Percentiles rank a stretch among this genome's conserved stretches.
Conservation (phyloP, 2,888 invertebrate species). For the Andrena bucephala region DNA sequence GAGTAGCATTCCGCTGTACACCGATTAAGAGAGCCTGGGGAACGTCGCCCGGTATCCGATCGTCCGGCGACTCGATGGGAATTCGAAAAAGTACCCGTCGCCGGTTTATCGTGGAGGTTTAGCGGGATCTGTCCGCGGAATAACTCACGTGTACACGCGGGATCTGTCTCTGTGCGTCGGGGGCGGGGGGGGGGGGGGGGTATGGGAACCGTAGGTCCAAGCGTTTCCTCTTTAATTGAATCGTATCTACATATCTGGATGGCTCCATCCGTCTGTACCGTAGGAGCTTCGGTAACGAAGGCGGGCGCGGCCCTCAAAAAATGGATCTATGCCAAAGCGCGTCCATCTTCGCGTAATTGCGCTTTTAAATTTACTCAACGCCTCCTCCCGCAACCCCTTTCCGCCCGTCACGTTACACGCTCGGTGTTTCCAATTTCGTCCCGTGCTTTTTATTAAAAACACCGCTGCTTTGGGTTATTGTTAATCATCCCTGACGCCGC, state of each 20-base stretch:
- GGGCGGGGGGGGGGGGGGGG: not conserved
- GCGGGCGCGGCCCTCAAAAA: conserved; percentile 35
- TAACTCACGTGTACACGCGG: conserved; percentile 60
- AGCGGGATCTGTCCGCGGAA: conserved; percentile 59
- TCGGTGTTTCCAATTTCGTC: conserved; percentile 40
- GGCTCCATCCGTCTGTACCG: conserved; percentile 51
- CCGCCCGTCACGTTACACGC: conserved; percentile 10
- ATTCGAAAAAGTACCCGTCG: conserved; percentile 61
- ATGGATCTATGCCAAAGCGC: conserved; percentile 52
- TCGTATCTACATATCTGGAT: conserved; percentile 60
- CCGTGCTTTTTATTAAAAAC: conserved; percentile 44
- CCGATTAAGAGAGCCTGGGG: conserved; percentile 63
- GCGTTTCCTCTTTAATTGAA: conserved; percentile 60
- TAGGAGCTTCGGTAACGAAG: conserved; percentile 52
- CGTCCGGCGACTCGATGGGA: conserved; percentile 58
- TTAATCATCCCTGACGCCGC: conserved; percentile 24
- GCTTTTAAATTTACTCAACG: conserved; percentile 47
- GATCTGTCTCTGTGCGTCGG: conserved; percentile 6
- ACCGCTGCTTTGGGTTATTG: conserved; percentile 41
- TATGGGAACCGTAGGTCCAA: conserved; percentile 26
- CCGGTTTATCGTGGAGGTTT: conserved; percentile 62
- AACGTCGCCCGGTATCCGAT: conserved; percentile 65
- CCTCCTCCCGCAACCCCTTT: not conserved
- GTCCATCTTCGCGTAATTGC: conserved; percentile 57
- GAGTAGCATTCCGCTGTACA: conserved; percentile 64